A percentile compares a stretch with the other conserved stretches of the same genome.
Conservation (phyloP, 2,888 invertebrate species). For the Lagria hirta region DNA sequence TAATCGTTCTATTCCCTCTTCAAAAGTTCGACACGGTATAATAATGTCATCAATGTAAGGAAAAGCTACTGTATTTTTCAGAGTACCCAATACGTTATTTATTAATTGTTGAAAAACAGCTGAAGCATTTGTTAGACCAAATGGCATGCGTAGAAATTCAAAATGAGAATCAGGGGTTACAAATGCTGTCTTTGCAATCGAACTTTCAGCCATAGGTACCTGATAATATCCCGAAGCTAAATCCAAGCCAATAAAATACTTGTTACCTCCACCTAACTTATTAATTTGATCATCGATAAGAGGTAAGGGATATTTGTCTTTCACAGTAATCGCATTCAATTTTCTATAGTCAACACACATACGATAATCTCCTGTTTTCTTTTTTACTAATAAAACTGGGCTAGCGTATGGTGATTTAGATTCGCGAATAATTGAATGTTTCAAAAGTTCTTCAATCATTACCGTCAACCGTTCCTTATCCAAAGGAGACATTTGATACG, state of each 20-base stretch:
- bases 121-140: slow-evolving; percentile 23
- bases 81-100: slow-evolving; percentile 17
- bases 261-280: not conserved
- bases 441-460: slow-evolving; percentile 15
- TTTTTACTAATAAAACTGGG: slow-evolving; percentile 16
- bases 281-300: slow-evolving; percentile 18
- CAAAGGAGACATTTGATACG: slow-evolving; percentile 4
- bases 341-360: slow-evolving; percentile 23
- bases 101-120: slow-evolving; percentile 18
- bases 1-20: slow-evolving; percentile 18
- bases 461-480: slow-evolving; percentile 11
- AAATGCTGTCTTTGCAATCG: slow-evolving; percentile 22
- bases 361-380: slow-evolving; percentile 16
- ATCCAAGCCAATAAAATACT: slow-evolving; percentile 10
- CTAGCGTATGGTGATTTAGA: slow-evolving; percentile 13
- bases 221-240: slow-evolving; percentile 25
- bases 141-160: slow-evolving; percentile 24
- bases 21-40: slow-evolving; percentile 21
- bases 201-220: slow-evolving; percentile 15
- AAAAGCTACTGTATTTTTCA: slow-evolving; percentile 18
- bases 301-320: slow-evolving; percentile 21
- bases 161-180: slow-evolving; percentile 27
- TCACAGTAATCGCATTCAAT: slow-evolving; percentile 16
- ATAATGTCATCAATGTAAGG: slow-evolving; percentile 30
- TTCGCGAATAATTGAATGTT: slow-evolving; percentile 7